phyloP scores from a whole-genome alignment of 1,140 invertebrate species.

The Diorhabda elongata region DNA sequence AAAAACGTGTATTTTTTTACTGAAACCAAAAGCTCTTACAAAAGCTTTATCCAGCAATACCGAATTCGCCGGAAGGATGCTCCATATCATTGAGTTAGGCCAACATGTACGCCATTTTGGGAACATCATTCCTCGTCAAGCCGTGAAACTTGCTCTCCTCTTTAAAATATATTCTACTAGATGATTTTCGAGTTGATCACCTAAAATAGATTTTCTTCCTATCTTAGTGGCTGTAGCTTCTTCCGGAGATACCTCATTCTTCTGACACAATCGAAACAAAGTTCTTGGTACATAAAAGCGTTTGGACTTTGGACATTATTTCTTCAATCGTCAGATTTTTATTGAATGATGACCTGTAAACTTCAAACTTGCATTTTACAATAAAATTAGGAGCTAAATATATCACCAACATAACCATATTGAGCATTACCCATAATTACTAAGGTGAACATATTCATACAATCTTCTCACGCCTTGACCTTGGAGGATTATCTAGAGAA shows the following conservation, averaged over 20 bases:
- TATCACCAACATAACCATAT: background rate
- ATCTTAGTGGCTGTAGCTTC: background rate
- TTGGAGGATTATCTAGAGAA: slow-evolving; percentile 10
- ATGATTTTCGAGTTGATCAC: background rate
- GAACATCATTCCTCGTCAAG: no score
- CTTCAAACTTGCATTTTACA: no score
- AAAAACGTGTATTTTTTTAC: background rate
- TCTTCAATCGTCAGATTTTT: no score
- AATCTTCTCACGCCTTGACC: slow-evolving; percentile 10
- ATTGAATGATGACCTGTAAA: no score
- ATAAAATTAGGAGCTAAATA: no score
- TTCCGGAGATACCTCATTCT: background rate
- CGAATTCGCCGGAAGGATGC: background rate
- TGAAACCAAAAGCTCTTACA: background rate
- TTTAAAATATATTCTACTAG: background rate
- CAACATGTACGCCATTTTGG: background rate
- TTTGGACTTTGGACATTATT: background rate
- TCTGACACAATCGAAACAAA: background rate
- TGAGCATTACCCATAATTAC: background rate
- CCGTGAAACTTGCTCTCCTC: background rate
- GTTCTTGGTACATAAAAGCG: background rate
- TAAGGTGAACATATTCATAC: background rate
- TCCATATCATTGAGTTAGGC: background rate
- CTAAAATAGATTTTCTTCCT: background rate
- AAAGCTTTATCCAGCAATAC: background rate